A percentile compares a stretch with the other conserved stretches of the same genome.
These are phyloP conservation scores for Sardinella longiceps DNA, from an alignment of 2,797 vertebrate species.

Conservation along the genomic window DNA sequence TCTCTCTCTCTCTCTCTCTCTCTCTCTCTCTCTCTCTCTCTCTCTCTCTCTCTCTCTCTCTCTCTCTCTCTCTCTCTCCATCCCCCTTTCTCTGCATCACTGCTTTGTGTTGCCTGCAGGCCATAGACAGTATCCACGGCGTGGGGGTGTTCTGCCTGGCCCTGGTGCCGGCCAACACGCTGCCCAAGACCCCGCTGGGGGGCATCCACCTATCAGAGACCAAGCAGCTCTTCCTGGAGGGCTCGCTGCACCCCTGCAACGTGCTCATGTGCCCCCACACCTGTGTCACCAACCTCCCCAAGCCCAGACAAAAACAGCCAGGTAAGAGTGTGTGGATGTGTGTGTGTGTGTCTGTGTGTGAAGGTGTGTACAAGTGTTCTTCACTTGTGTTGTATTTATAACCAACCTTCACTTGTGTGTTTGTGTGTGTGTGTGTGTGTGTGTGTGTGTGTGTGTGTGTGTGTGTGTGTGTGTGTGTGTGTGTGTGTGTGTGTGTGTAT, in stretches of 20 bases:
- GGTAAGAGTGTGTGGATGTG: slow-evolving; percentile 67
- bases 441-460: neutral
- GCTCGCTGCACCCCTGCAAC: slow-evolving; percentile 95
- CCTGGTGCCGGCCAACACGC: slow-evolving; percentile 94
- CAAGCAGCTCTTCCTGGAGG: slow-evolving; percentile 97
- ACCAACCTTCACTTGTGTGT: no score
- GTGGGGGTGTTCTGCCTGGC: slow-evolving; percentile 97
- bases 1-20: neutral
- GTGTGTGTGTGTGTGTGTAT: neutral
- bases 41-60: neutral
- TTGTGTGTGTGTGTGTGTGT: neutral
- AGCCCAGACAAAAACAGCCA: slow-evolving; percentile 97
- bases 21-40: neutral
- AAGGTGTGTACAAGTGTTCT: neutral
- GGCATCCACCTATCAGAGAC: slow-evolving; percentile 98
- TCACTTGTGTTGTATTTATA: neutral
- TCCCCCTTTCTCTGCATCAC: neutral
- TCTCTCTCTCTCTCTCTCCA: neutral
- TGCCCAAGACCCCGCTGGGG: slow-evolving; percentile 95
- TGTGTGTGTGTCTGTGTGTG: neutral
- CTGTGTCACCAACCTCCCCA: slow-evolving; percentile 97
- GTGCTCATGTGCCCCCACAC: slow-evolving; percentile 99
- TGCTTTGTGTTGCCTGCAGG: slow-evolving; percentile 72
- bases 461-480: neutral
- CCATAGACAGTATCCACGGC: slow-evolving; percentile 97